Evolutionary conservation across 2,113 vertebrate genomes (phyloP).

Genomic region (Progne subis): DNA sequence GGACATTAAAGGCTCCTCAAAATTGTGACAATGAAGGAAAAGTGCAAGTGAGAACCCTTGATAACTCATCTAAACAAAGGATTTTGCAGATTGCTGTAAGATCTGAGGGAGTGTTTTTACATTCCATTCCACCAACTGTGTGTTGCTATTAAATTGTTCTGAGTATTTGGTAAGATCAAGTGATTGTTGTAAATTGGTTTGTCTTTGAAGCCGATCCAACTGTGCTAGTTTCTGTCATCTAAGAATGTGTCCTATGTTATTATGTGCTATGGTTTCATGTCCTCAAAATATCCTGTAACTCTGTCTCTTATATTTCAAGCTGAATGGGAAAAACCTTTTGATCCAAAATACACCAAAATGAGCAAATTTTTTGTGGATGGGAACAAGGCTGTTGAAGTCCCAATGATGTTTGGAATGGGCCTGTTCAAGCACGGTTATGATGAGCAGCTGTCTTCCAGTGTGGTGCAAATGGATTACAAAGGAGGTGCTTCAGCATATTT

Average conservation of each 20-base stretch:
- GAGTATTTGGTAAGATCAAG: not conserved
- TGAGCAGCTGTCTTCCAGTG: conserved; percentile 60
- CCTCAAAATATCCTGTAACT: conserved; percentile 25
- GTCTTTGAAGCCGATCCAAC: not conserved
- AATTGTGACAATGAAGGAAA: not conserved
- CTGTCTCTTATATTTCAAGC: conserved; percentile 52
- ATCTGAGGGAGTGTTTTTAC: not conserved
- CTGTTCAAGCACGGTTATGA: conserved; percentile 67
- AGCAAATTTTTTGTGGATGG: conserved; percentile 55
- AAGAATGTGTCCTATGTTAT: not conserved
- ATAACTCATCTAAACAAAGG: not conserved
- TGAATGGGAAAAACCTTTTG: conserved; percentile 66
- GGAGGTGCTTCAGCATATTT: conserved; percentile 84
- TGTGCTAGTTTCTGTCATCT: not conserved
- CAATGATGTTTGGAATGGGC: conserved; percentile 57
- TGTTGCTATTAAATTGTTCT: not conserved
- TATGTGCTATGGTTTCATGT: not conserved
- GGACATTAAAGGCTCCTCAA: not conserved
- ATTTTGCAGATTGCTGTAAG: not conserved
- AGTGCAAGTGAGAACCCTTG: not conserved
- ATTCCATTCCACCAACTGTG: not conserved
- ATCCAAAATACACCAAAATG: conserved; percentile 54
- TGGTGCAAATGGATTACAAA: conserved; percentile 85
- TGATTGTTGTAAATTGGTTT: not conserved
- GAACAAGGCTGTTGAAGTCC: conserved; percentile 41